Evolutionary conservation across 2,888 invertebrate species (phyloP), one percentile per base, ranked within the genome.

Genomic region (Apamea sordens): DNA sequence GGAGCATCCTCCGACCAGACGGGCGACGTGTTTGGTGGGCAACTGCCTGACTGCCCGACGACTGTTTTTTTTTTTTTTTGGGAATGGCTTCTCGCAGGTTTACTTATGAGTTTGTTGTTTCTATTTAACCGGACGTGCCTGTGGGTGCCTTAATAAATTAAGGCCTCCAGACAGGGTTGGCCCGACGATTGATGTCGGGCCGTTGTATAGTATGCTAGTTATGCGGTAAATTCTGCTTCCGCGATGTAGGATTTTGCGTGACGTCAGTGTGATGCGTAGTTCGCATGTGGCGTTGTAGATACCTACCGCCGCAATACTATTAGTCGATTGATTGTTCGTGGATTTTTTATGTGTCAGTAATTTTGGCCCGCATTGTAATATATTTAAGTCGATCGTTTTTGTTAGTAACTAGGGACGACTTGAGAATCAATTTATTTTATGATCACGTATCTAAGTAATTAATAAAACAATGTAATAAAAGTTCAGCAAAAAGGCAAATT

Each of bases 321-420:
- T 28, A 21, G 61, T 21, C 1, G 11, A 28, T 69, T 28, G 11
- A 28, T 69, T 47, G 21, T 32, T 50, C 28, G 4, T 59, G 7
- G 7, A 32, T 18, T 4, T 36, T 73, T 47, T 53, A 41, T 8
- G 47, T 13, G 28, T 56, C 50, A 70, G 44, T 44, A 10, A 70
- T 59, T 65, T 82, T 67, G 24, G 7, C 18, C 61, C 18, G 56
- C 24, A 47, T 28, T 81, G 15, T 69, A 81, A 69, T 56, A 0
- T 50, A 10, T 32, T 77, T 64, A 11, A 0, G 21, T 18, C 3
- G 8, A 59, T 67, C 1, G 2, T 11, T 61, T 6, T 72, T 72
- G 53, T 21, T 5, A 24, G 28, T 32, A 7, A 28, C 44, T 11
- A n/a, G 3, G 6, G n/a, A 47, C 3, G 21, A 47, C 6, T 47